Percentiles rank a stretch among this genome's conserved stretches.
Evolutionary conservation across 2,888 invertebrate species (phyloP).

Genomic region (Agrochola macilenta): DNA sequence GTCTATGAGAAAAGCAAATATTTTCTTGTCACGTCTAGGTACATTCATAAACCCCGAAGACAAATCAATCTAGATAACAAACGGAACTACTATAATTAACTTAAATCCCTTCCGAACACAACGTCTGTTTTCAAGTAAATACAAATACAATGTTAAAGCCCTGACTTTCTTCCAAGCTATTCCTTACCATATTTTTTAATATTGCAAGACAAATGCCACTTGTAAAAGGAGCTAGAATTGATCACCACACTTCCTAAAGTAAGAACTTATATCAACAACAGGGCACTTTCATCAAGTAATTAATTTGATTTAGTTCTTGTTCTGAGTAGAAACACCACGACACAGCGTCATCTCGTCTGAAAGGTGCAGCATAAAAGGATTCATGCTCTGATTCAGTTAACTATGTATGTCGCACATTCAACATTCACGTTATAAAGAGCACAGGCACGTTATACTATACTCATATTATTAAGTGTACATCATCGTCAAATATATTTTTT

Average conservation of each 20-base stretch:
- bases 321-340: neutral
- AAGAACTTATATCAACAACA: neutral
- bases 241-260: neutral
- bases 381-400: slow-evolving; percentile 37
- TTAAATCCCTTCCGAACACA: neutral
- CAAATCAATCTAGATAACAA: neutral
- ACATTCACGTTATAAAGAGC: neutral
- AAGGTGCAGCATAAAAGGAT: slow-evolving; percentile 17
- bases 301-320: neutral
- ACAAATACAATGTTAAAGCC: neutral
- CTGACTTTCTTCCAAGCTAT: neutral
- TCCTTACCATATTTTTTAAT: neutral
- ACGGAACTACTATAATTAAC: no score
- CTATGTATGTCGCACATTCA: neutral
- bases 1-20: neutral
- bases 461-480: neutral
- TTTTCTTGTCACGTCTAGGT: neutral
- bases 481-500: neutral
- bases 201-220: neutral
- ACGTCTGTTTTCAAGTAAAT: neutral
- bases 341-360: neutral
- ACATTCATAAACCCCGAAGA: neutral
- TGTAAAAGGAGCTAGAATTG: neutral
- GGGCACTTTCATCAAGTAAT: neutral
- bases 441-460: neutral